Base-by-base conservation (phyloP, 2,888 invertebrate genomes). In the Tupiocoris notatus region DNA sequence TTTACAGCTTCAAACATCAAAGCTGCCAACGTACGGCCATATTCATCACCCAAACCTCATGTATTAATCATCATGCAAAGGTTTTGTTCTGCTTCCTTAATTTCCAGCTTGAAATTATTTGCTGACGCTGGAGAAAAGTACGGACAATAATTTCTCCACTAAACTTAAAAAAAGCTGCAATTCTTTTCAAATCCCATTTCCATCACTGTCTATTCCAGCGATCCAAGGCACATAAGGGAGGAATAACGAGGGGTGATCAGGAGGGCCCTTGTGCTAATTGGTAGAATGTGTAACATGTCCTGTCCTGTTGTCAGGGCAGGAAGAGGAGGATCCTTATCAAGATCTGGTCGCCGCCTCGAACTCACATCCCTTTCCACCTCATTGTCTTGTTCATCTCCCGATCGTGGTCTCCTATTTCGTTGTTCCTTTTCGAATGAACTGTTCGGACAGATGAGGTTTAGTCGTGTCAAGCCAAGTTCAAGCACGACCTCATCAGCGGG, bases 211-310 rank as follows among this genome's bases (percentile, higher is more conserved):
- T n/a, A n/a, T n/a, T n/a, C n/a, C n/a, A n/a, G n/a, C n/a, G n/a
- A n/a, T n/a, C n/a, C n/a, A n/a, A n/a, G n/a, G n/a, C n/a, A n/a
- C n/a, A n/a, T n/a, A 16, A 22, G 16, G 57, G 58, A 54, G 73
- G 73, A 39, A 9, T 61, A 24, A 2, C 20, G 25, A 3, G 58
- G 22, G 9, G 18, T 17, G 39, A n/a, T 17, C 17, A 25, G 75
- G 59, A 21, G 75, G 58, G 25, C 25, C 63, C 58, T 39, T 25
- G 65, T 75, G 66, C 75, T 75, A 75, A 75, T 75, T 75, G 75
- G 75, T 75, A 66, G 66, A 74, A 74, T 74, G 65, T 75, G 75
- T 75, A 75, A 75, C 75, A 75, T 66, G 75, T 75, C 75, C 65
- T 75, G 75, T 39, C 39, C 39, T 12, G 12, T 39, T 12, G 39